These are phyloP conservation scores for Sander lucioperca DNA, from an alignment of 2,113 vertebrate genomes.

Conservation along the genomic window DNA sequence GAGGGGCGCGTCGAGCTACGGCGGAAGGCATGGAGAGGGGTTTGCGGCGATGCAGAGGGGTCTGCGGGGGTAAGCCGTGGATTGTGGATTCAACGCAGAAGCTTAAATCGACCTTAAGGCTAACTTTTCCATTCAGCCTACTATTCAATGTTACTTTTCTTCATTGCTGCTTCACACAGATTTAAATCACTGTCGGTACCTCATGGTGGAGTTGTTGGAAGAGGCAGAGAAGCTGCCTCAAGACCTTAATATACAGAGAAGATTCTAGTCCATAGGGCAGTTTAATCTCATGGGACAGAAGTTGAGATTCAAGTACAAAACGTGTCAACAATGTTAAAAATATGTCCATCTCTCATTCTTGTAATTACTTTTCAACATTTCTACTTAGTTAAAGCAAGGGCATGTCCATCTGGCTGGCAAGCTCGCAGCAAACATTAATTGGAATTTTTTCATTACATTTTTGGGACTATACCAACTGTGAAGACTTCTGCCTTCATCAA, in stretches of 20 bases:
- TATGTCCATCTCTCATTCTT: neutral
- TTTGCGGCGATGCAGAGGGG: too few species aligned
- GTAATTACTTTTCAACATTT: slow-evolving; percentile 9
- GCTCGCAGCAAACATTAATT: slow-evolving; percentile 19
- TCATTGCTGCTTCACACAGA: neutral
- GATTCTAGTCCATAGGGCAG: too few species aligned
- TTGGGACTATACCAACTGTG: neutral
- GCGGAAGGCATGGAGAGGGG: too few species aligned
- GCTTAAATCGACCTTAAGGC: too few species aligned
- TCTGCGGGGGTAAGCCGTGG: too few species aligned
- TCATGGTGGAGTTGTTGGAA: neutral
- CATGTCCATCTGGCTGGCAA: neutral
- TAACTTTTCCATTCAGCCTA: neutral
- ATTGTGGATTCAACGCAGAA: too few species aligned
- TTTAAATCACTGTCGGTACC: neutral
- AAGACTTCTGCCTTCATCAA: neutral
- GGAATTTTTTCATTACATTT: neutral
- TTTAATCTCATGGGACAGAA: slow-evolving; percentile 3
- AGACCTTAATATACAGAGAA: neutral
- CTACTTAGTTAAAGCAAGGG: neutral
- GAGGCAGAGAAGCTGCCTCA: neutral
- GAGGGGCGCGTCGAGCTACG: too few species aligned
- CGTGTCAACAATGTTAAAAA: slow-evolving; percentile 4
- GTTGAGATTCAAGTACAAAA: neutral
- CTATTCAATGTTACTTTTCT: neutral